Conservation (phyloP, 1,140 invertebrate species). For the Oreohelix idahoensis region DNA sequence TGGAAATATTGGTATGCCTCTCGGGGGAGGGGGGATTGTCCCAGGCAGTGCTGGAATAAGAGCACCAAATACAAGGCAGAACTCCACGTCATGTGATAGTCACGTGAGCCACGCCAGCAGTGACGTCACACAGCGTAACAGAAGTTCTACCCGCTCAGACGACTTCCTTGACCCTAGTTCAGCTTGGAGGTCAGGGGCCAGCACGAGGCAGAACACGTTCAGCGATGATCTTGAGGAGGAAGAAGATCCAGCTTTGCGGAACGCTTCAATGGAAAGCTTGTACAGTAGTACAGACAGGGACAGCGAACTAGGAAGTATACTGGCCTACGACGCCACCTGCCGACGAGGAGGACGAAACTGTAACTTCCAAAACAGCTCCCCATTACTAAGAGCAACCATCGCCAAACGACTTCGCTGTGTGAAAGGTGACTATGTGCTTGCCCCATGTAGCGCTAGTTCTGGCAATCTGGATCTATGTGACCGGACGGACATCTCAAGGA, state of each 20-base stretch:
- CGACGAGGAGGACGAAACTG: not conserved
- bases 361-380: not conserved
- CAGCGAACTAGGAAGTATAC: slow-evolving; percentile 40
- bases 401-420: not conserved
- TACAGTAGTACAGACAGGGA: slow-evolving; percentile 49
- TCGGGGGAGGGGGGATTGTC: not conserved
- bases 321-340: not conserved
- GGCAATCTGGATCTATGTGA: slow-evolving; percentile 20
- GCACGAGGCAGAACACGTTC: slow-evolving; percentile 44
- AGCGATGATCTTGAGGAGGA: slow-evolving; percentile 48
- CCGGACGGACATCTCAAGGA: not conserved
- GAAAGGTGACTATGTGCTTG: not conserved
- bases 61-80: slow-evolving; percentile 38
- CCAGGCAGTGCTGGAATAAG: not conserved
- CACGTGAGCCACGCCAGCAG: slow-evolving; percentile 29
- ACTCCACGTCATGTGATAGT: slow-evolving; percentile 49
- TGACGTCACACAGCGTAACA: slow-evolving; percentile 14
- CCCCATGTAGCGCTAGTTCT: slow-evolving; percentile 11
- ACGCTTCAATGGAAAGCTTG: slow-evolving; percentile 49
- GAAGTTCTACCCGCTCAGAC: slow-evolving; percentile 28
- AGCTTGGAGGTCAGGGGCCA: slow-evolving; percentile 37
- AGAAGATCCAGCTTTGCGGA: slow-evolving; percentile 41
- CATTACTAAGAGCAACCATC: not conserved
- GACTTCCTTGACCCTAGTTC: slow-evolving; percentile 40
- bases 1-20: not conserved